Evolutionary conservation across 2,888 invertebrate genomes (phyloP).

Genomic region (Lycocerus yunnanus): DNA sequence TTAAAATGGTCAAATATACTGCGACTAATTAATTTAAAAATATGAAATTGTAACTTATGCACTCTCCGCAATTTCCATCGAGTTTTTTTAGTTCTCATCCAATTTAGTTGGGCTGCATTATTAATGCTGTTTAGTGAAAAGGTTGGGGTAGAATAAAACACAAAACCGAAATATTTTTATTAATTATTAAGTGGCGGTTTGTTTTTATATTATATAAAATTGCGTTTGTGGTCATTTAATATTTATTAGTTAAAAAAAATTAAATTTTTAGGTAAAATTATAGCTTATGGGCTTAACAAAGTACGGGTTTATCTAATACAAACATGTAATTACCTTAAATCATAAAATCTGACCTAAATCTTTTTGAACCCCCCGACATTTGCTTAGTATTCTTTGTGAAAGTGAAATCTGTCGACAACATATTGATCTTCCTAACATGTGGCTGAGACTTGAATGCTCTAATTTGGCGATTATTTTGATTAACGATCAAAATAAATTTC

Average conservation of each 20-base stretch:
- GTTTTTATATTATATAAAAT: not conserved
- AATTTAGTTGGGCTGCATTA: not conserved
- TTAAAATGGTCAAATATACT: not conserved
- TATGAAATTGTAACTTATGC: not conserved
- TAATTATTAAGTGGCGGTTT: not conserved
- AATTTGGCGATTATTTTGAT: conserved; percentile 6
- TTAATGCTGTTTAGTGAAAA: not conserved
- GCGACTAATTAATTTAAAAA: not conserved
- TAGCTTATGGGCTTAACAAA: not conserved
- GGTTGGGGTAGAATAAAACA: not conserved
- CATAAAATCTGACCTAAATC: conserved; percentile 17
- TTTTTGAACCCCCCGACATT: conserved; percentile 10
- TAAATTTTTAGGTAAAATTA: not conserved
- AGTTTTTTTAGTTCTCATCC: not conserved
- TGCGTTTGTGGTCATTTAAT: not conserved
- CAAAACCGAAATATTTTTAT: not conserved
- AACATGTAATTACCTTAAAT: conserved; percentile 14
- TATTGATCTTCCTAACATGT: conserved; percentile 18
- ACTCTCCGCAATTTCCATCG: not conserved
- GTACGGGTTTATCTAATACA: not conserved
- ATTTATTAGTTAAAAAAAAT: not conserved
- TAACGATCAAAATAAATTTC: conserved; percentile 2
- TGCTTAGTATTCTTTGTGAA: conserved; percentile 16
- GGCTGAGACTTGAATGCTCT: conserved; percentile 2
- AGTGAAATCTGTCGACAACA: conserved; percentile 23